Conservation (phyloP, 2,797 vertebrate genomes). For the Masticophis lateralis region DNA sequence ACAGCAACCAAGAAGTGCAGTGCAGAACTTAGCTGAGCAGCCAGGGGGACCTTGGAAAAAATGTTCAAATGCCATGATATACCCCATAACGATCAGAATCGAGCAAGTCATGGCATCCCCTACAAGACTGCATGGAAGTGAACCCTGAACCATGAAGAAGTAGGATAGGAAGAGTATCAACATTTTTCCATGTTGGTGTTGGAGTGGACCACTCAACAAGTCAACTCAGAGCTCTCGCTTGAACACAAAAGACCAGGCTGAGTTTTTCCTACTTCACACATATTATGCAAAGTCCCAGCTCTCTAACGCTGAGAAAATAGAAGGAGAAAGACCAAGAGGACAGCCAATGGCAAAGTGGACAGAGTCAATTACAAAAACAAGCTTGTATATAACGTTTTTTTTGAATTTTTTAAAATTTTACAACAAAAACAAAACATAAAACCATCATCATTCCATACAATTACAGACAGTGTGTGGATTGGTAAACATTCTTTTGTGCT, state of each 20-base stretch:
- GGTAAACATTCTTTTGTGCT: too few relatives aligned
- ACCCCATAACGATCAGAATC: neutral
- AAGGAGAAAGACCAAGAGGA: neutral
- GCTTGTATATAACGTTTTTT: neutral
- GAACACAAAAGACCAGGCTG: neutral
- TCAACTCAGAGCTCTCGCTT: neutral
- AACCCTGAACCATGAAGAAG: neutral
- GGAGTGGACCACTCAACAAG: neutral
- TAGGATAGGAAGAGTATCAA: neutral
- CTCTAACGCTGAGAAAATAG: too few relatives aligned
- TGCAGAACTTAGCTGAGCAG: neutral
- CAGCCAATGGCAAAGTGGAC: neutral
- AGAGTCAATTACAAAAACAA: neutral
- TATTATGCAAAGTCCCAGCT: neutral
- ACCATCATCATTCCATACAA: too few relatives aligned
- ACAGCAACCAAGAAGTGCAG: neutral
- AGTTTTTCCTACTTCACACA: neutral
- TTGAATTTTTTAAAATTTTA: too few relatives aligned
- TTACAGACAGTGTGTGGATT: too few relatives aligned
- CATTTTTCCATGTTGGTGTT: neutral
- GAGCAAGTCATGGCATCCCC: neutral
- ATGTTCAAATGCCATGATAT: neutral
- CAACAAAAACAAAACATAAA: too few relatives aligned
- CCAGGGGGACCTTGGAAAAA: neutral
- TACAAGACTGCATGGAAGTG: neutral